Evolutionary conservation across 2,113 vertebrate species (phyloP), one percentile per base, ranked within the genome.

Genomic region (Sturnira hondurensis): DNA sequence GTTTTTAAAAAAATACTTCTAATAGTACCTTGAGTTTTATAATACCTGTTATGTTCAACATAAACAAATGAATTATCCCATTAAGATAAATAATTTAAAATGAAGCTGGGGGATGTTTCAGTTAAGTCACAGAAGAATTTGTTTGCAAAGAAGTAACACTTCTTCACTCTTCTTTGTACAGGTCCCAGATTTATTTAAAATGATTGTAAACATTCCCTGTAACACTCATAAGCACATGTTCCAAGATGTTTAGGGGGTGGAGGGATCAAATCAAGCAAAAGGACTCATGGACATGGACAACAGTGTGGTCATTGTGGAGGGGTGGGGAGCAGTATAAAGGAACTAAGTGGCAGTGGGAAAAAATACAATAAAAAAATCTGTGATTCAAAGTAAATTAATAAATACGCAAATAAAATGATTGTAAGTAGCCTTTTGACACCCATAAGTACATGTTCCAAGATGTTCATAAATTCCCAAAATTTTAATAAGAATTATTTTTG

Each of bases 1-100:
- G 41, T 91, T 91, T 78, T 52, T 67, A 93, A 84, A 63, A 93
- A 96, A 96, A 78, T 71, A 47, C 22, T 85, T 50, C 61, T 91
- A 86, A 83, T 78, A 89, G 89, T 68, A 78, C 9, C 31, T 83
- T 78, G 41, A 84, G 41, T 85, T 83, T 67, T 74, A 41, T 52
- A 63, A 54, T 73, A 65, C 28, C n/a, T 56, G 13, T 74, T 68
- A 78, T n/a, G 17, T 71, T 28, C 45, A 87, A n/a, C 5, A 63
- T 47, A 84, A 86, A 76, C 26, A 91, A 86, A 86, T n/a, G 4
- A 95, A 78, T 47, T 86, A 93, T 67, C 2, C 52, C 47, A 90
- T 67, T 28, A 76, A 93, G 50, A 95, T 33, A 96, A 74, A 70
- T 63, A 76, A 89, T 58, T 78, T 82, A 95, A 70, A 50, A 47